A percentile compares a stretch with the other conserved stretches of the same genome.
phyloP scores from a whole-genome alignment of 2,888 invertebrate species.

The Stictocephala bisonia region DNA sequence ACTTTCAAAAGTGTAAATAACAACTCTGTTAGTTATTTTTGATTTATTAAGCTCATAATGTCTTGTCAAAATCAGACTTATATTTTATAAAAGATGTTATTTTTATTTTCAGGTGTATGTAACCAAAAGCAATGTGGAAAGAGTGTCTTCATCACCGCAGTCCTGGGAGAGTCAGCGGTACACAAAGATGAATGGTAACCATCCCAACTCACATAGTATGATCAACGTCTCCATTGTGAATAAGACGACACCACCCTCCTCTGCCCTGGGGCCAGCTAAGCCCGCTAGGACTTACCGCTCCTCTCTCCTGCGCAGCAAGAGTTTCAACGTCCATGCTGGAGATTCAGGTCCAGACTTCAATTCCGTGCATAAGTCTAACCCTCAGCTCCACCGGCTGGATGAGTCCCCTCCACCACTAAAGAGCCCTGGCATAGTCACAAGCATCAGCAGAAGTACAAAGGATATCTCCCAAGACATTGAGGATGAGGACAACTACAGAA shows the following conservation, averaged over 20 bases:
- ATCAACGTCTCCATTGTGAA: slow-evolving; percentile 62
- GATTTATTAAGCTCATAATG: too few relatives aligned
- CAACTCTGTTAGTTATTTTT: too few relatives aligned
- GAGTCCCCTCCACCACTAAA: slow-evolving; percentile 80
- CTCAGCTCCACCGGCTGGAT: slow-evolving; percentile 77
- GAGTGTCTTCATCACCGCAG: slow-evolving; percentile 66
- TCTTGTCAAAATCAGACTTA: too few relatives aligned
- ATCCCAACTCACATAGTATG: slow-evolving; percentile 58
- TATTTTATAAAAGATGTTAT: too few relatives aligned
- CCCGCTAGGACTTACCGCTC: slow-evolving; percentile 84
- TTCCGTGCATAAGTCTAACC: slow-evolving; percentile 71
- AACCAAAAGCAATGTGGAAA: slow-evolving; percentile 57
- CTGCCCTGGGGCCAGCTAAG: slow-evolving; percentile 75
- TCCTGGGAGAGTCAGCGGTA: slow-evolving; percentile 59
- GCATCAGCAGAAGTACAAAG: slow-evolving; percentile 84
- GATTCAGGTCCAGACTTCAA: slow-evolving; percentile 48
- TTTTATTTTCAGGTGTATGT: slow-evolving; percentile 53
- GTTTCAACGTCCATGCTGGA: slow-evolving; percentile 81
- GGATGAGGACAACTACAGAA: slow-evolving; percentile 60
- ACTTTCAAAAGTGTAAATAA: too few relatives aligned
- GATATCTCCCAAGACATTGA: slow-evolving; percentile 75
- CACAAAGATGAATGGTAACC: slow-evolving; percentile 61
- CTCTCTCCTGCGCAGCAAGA: slow-evolving; percentile 80
- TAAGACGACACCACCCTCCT: slow-evolving; percentile 63
- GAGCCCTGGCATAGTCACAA: slow-evolving; percentile 88